phyloP scores from a whole-genome alignment of 2,113 vertebrate genomes.

The Lophochroa leadbeateri region DNA sequence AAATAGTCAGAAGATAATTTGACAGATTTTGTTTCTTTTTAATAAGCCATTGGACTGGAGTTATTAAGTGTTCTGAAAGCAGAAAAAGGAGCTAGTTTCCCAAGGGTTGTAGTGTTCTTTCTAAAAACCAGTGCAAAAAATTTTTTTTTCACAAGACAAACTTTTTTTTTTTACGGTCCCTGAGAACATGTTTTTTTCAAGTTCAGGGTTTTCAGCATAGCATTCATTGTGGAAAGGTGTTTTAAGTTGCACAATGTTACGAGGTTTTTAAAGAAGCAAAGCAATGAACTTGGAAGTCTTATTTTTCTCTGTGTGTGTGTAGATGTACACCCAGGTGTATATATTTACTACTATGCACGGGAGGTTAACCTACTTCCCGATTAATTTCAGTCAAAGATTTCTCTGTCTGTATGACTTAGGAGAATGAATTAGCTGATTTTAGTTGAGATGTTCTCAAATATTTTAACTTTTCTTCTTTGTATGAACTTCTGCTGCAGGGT shows the following conservation, averaged over 20 bases:
- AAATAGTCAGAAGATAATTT: neutral
- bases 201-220: neutral
- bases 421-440: neutral
- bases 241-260: neutral
- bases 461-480: neutral
- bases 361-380: neutral
- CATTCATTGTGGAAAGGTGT: neutral
- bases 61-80: neutral
- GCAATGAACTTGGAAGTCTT: neutral
- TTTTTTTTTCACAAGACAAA: neutral
- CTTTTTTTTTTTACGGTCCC: neutral
- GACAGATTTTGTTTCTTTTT: neutral
- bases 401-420: neutral
- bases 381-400: neutral
- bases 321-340: neutral
- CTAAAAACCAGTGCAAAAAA: neutral
- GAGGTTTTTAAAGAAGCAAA: neutral
- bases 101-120: neutral
- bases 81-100: neutral
- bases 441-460: neutral
- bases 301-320: neutral
- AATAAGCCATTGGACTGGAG: neutral
- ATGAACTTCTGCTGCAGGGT: neutral
- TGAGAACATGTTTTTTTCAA: neutral
- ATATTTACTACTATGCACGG: accelerated